Conservation (phyloP, 2,888 invertebrate genomes). For the Tetranychus truncatus region DNA sequence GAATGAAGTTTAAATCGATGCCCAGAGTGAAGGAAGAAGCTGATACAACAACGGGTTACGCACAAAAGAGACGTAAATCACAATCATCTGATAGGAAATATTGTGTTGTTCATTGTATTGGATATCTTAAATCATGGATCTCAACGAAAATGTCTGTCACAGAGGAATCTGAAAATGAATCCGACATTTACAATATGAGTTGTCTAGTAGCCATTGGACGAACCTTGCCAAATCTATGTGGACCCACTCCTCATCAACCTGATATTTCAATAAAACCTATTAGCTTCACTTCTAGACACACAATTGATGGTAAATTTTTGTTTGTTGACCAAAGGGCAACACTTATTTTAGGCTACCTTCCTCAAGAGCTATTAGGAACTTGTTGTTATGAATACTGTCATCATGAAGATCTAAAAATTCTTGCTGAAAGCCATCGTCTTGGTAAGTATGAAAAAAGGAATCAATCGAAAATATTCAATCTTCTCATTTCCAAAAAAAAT, state of each 20-base stretch:
- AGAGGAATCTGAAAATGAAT: constrained; percentile 44
- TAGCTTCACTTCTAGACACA: constrained; percentile 58
- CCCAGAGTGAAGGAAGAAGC: constrained; percentile 51
- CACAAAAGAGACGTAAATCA: constrained; percentile 41
- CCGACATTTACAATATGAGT: constrained; percentile 50
- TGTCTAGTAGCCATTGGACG: constrained; percentile 76
- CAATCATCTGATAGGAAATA: constrained; percentile 54
- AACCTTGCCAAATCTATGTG: constrained; percentile 43
- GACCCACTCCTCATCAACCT: constrained; percentile 25
- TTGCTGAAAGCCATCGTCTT: constrained; percentile 65
- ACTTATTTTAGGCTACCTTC: constrained; percentile 66
- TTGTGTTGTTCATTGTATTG: constrained; percentile 74
- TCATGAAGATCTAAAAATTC: constrained; percentile 53
- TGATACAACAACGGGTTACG: constrained; percentile 37
- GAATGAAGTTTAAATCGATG: constrained; percentile 62
- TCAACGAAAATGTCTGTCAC: constrained; percentile 55
- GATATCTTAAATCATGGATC: constrained; percentile 78
- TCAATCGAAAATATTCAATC: neutral
- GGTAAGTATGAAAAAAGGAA: constrained; percentile 32
- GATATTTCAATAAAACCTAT: constrained; percentile 27
- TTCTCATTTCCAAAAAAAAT: neutral
- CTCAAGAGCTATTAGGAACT: constrained; percentile 76
- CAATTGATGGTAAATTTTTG: constrained; percentile 73
- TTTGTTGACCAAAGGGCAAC: constrained; percentile 83
- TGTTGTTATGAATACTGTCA: constrained; percentile 82